These are phyloP conservation scores for Notechis scutatus DNA, from an alignment of 2,113 vertebrate genomes.

Conservation along the genomic window DNA sequence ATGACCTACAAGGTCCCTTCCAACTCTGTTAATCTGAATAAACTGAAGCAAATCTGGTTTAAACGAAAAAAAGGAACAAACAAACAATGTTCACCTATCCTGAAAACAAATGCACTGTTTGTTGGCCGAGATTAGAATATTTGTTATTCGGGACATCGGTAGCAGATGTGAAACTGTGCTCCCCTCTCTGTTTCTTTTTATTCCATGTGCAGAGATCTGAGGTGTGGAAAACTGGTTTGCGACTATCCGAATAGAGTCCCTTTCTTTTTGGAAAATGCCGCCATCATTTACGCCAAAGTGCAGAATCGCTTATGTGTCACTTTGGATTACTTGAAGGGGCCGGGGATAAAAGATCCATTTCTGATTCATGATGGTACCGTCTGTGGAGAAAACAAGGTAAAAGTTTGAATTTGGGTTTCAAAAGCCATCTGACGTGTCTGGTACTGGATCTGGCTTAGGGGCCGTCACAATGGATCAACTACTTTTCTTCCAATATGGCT, in stretches of 20 bases:
- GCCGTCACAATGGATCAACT: not conserved
- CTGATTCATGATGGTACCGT: conserved; percentile 23
- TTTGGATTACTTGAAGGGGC: conserved; percentile 32
- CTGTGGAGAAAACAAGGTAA: conserved; percentile 27
- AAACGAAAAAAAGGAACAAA: not conserved
- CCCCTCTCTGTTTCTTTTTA: too few species aligned
- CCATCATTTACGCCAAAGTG: conserved; percentile 5
- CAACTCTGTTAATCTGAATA: not conserved
- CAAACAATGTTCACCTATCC: not conserved
- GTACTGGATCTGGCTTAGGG: too few species aligned
- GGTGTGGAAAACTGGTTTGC: conserved; percentile 42
- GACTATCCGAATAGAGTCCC: conserved; percentile 15
- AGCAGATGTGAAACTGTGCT: not conserved
- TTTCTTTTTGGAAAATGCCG: conserved; percentile 24
- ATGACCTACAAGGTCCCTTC: too few species aligned
- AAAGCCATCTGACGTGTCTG: accelerated
- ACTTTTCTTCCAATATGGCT: too few species aligned
- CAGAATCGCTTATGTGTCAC: conserved; percentile 29
- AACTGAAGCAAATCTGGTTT: not conserved
- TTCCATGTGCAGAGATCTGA: conserved; percentile 14
- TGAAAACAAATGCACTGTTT: not conserved
- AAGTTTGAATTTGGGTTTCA: accelerated
- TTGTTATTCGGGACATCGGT: not conserved
- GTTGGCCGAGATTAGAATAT: not conserved
- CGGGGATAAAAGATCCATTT: conserved; percentile 12